These are phyloP conservation scores for Scomber japonicus DNA, from an alignment of 2,113 vertebrate species.

Conservation along the genomic window DNA sequence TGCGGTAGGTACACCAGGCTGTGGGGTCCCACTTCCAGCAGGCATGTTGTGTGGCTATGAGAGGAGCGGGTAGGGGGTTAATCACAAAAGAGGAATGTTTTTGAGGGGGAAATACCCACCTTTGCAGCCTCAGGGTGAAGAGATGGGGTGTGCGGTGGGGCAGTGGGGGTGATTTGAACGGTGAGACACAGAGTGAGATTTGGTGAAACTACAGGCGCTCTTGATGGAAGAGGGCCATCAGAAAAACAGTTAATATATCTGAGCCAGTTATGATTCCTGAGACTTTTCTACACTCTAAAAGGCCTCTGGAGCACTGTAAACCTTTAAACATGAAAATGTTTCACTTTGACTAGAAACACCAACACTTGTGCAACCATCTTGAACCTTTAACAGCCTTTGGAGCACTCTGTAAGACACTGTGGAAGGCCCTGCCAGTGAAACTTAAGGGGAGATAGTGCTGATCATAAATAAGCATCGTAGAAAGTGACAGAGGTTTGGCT, in stretches of 20 bases:
- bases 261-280: slow-evolving; percentile 24
- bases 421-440: slow-evolving; percentile 48
- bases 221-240: slow-evolving; percentile 16
- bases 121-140: slow-evolving; percentile 30
- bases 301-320: slow-evolving; percentile 25
- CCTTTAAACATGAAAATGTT: slow-evolving; percentile 15
- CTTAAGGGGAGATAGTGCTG: slow-evolving; percentile 56
- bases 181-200: neutral
- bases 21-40: slow-evolving; percentile 62
- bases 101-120: slow-evolving; percentile 37
- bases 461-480: slow-evolving; percentile 76
- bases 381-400: slow-evolving; percentile 64
- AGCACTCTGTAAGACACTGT: slow-evolving; percentile 36
- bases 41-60: slow-evolving; percentile 66
- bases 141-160: slow-evolving; percentile 8
- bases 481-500: slow-evolving; percentile 73
- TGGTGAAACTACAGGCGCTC: neutral
- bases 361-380: slow-evolving; percentile 54
- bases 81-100: slow-evolving; percentile 28
- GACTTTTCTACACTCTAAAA: slow-evolving; percentile 44
- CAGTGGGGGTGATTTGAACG: neutral
- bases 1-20: slow-evolving; percentile 74
- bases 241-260: slow-evolving; percentile 36
- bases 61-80: slow-evolving; percentile 56
- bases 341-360: slow-evolving; percentile 35